Conservation (phyloP, 2,797 vertebrate species). For the Sebastes glaucus region DNA sequence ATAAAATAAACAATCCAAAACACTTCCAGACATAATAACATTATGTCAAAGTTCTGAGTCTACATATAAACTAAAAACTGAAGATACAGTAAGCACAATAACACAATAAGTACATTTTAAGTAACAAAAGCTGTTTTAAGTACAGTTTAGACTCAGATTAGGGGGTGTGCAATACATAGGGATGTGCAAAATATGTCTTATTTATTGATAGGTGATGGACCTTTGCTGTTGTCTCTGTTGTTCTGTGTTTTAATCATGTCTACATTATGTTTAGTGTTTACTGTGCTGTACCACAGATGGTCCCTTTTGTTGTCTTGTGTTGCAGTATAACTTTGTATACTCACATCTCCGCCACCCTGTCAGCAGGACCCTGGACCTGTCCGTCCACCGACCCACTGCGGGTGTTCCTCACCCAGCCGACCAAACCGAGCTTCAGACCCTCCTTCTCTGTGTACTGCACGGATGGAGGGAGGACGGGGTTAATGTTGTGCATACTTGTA, state of each 20-base stretch:
- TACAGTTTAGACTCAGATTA: background rate
- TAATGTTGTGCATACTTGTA: background rate
- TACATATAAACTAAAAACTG: background rate
- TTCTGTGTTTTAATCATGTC: background rate
- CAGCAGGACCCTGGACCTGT: constrained; percentile 89
- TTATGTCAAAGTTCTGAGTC: no score
- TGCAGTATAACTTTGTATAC: constrained; percentile 50
- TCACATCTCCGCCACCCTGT: constrained; percentile 90
- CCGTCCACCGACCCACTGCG: constrained; percentile 88
- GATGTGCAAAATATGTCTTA: background rate
- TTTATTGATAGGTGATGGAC: background rate
- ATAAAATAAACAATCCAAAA: background rate
- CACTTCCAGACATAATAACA: background rate
- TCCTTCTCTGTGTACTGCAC: constrained; percentile 90
- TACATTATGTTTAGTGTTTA: background rate
- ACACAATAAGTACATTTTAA: background rate
- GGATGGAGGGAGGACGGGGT: background rate
- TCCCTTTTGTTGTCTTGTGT: background rate
- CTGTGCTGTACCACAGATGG: background rate
- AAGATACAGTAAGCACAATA: background rate
- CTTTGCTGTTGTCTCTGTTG: background rate
- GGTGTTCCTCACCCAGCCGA: constrained; percentile 96
- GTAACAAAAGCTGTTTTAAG: background rate
- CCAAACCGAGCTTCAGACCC: constrained; percentile 87
- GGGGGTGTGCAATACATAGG: background rate